Evolutionary conservation across 2,797 vertebrate genomes (phyloP).

Genomic region (Myotis daubentonii): DNA sequence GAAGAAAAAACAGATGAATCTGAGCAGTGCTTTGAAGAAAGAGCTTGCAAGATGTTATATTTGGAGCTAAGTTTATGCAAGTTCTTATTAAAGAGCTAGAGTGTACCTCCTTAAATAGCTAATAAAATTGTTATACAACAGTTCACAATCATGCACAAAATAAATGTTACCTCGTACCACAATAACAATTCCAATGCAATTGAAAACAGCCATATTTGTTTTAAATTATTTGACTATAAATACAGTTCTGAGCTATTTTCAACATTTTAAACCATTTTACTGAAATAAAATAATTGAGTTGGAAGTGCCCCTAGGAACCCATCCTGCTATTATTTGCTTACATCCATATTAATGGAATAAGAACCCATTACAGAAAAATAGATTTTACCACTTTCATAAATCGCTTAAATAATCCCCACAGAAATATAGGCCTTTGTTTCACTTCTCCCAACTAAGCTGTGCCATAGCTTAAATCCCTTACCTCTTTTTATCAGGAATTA

Average conservation of each 20-base stretch:
- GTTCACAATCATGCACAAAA: background rate
- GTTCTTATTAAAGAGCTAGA: background rate
- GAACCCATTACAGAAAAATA: background rate
- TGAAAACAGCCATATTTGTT: constrained; percentile 6
- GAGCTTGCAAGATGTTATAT: background rate
- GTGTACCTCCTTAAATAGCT: background rate
- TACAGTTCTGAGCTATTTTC: background rate
- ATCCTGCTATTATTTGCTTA: background rate
- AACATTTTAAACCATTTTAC: background rate
- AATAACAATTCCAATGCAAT: background rate
- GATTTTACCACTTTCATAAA: background rate
- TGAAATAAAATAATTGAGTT: constrained; percentile 15
- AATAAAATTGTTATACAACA: background rate
- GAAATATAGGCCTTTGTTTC: background rate
- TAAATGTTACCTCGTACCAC: background rate
- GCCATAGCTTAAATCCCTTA: background rate
- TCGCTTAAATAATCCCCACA: background rate
- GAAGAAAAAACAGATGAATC: background rate
- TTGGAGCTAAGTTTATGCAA: background rate
- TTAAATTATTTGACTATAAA: constrained; percentile 36
- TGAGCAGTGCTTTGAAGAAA: background rate
- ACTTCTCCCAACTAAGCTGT: background rate
- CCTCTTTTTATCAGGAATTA: background rate
- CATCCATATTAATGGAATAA: background rate
- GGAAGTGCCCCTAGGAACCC: background rate